Percentiles rank a stretch among this genome's conserved stretches.
phyloP scores from a whole-genome alignment of 2,113 vertebrate genomes.

The Puma concolor region DNA sequence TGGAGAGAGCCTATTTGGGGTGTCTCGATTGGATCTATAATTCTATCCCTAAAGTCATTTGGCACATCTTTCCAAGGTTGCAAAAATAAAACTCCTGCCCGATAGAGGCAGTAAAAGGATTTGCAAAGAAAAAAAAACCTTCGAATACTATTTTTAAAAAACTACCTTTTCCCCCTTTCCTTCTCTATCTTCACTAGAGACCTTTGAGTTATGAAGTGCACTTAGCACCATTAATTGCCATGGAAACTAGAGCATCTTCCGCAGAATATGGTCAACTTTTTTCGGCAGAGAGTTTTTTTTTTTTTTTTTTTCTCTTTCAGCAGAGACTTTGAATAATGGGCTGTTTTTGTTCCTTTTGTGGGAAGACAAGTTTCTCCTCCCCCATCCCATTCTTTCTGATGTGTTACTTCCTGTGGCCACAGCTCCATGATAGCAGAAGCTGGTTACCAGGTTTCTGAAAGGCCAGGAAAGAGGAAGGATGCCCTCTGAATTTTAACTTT shows the following conservation, averaged over 20 bases:
- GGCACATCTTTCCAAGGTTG: conserved; percentile 58
- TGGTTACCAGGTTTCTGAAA: not conserved
- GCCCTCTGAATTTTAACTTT: not conserved
- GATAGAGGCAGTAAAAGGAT: conserved; percentile 51
- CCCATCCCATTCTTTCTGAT: not conserved
- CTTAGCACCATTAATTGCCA: conserved; percentile 81
- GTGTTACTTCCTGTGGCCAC: not conserved
- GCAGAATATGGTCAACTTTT: conserved; percentile 68
- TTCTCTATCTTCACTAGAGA: conserved; percentile 61
- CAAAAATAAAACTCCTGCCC: conserved; percentile 54
- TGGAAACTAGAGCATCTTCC: conserved; percentile 74
- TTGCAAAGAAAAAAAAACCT: conserved; percentile 40
- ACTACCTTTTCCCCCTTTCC: conserved; percentile 2
- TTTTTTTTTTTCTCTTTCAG: conserved; percentile 31
- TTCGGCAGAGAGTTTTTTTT: conserved; percentile 42
- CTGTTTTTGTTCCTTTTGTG: conserved; percentile 35
- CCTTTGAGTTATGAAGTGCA: conserved; percentile 70
- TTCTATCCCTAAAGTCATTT: conserved; percentile 42
- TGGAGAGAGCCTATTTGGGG: not conserved
- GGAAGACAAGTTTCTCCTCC: not conserved
- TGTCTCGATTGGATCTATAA: not conserved
- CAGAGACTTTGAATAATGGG: conserved; percentile 53
- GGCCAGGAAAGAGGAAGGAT: not conserved
- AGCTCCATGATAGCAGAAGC: not conserved
- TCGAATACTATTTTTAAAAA: conserved; percentile 66